A percentile compares a stretch with the other conserved stretches of the same genome.
Evolutionary conservation across 2,888 invertebrate genomes (phyloP).

Genomic region (Auanema sp.): DNA sequence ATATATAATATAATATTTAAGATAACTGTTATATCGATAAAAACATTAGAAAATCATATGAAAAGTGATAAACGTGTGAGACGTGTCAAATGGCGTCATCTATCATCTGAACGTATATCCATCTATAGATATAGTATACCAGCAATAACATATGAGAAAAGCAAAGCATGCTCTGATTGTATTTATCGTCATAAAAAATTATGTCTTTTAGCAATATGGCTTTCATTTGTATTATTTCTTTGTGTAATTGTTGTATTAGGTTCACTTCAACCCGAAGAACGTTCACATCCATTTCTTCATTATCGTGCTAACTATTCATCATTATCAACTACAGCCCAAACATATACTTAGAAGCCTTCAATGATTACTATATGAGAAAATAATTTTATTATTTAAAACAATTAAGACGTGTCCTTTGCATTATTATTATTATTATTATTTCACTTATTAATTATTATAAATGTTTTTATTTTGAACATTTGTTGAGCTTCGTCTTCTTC

Average conservation of each 20-base stretch:
- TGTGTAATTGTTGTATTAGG: conserved; percentile 44
- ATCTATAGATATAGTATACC: conserved; percentile 44
- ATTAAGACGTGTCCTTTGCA: no score
- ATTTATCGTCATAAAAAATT: conserved; percentile 33
- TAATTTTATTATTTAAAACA: no score
- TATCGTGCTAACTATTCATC: conserved; percentile 4
- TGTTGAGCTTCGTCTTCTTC: no score
- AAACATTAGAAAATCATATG: conserved; percentile 44
- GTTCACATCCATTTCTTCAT: conserved; percentile 35
- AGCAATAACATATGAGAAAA: conserved; percentile 37
- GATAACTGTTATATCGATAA: conserved; percentile 44
- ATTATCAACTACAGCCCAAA: no score
- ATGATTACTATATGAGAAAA: no score
- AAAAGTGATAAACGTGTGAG: conserved; percentile 39
- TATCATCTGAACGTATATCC: conserved; percentile 39
- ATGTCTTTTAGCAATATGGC: conserved; percentile 40
- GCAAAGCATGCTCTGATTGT: conserved; percentile 8
- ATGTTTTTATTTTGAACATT: no score
- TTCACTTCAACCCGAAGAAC: conserved; percentile 34
- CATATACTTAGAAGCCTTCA: no score
- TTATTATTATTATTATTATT: no score
- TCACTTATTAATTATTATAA: no score
- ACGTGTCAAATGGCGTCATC: conserved; percentile 46
- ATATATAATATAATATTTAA: conserved; percentile 14
- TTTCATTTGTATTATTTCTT: conserved; percentile 41